These are phyloP conservation scores for Aporrectodea caliginosa DNA, from an alignment of 1,140 invertebrate species.

Conservation along the genomic window DNA sequence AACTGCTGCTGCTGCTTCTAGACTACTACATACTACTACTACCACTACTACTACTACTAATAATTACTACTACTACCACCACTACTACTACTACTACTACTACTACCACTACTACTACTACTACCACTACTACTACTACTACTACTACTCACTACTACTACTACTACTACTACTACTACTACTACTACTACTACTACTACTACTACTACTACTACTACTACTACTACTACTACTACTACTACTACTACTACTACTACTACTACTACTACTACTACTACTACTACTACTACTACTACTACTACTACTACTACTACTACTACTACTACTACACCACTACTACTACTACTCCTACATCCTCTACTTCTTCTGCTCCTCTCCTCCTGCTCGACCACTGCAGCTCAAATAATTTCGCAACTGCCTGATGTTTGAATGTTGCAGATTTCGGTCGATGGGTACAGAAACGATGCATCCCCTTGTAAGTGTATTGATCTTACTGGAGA, in stretches of 20 bases:
- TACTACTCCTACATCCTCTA: no score
- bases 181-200: neutral
- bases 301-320: neutral
- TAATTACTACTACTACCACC: neutral
- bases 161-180: neutral
- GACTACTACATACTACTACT: no score
- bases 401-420: neutral
- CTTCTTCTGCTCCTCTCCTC: no score
- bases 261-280: neutral
- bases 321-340: neutral
- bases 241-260: neutral
- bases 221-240: conserved; percentile 2
- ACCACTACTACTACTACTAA: no score
- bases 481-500: neutral
- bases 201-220: neutral
- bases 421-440: neutral
- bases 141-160: conserved; percentile 2
- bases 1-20: no score
- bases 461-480: neutral
- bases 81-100: conserved; percentile 2
- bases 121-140: neutral
- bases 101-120: conserved; percentile 1
- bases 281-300: neutral
- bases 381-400: neutral
- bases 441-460: neutral